Base-by-base conservation (phyloP, 2,113 vertebrate species). In the Podarcis raffonei region DNA sequence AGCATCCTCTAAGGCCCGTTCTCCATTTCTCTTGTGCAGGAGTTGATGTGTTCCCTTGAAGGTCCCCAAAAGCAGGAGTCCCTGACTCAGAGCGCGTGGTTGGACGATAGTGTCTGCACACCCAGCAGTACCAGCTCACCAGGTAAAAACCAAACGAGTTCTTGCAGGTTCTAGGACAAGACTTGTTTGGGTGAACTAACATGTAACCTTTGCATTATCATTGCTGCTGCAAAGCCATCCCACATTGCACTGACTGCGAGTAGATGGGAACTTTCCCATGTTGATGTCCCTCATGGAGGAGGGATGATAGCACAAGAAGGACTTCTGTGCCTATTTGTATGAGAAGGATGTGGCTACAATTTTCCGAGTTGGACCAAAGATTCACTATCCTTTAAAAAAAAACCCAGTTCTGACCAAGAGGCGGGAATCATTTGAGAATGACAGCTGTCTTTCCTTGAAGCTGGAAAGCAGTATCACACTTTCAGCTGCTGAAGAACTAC, bases 91-190 rank as follows among this genome's bases (percentile, higher is more conserved):
- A 95, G 85, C 88, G 83, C 94, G 62, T 94, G 94, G 91, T 87
- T 95, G 91, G 94, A 96, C 90, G 93, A 95, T 85, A 87, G 89
- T 90, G 94, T 91, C 94, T 93, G 94, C 89, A 96, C 93, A 86
- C 93, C 94, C 94, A 95, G 91, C 92, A 90, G 92, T 93, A 91
- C 93, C 85, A 94, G 94, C 74, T 95, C 91, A 91, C 91, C 95
- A 95, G 94, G 94, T 95, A 95, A 93, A 94, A 37, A 57, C 72
- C 80, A 74, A 66, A 74, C 57, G 82, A 84, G 74, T 35, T 11
- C 13, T 53, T 83, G 57, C 27, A n/a, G 25, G 74, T 59, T 59
- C 32, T 72, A 71, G 48, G 86, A 23, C 65, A 81, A 62, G n/a
- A 2, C 35, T 57, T 78, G 27, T 30, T 78, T 48, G 59, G 57